Base-by-base conservation (phyloP, 2,113 vertebrate genomes). In the Gadus macrocephalus region DNA sequence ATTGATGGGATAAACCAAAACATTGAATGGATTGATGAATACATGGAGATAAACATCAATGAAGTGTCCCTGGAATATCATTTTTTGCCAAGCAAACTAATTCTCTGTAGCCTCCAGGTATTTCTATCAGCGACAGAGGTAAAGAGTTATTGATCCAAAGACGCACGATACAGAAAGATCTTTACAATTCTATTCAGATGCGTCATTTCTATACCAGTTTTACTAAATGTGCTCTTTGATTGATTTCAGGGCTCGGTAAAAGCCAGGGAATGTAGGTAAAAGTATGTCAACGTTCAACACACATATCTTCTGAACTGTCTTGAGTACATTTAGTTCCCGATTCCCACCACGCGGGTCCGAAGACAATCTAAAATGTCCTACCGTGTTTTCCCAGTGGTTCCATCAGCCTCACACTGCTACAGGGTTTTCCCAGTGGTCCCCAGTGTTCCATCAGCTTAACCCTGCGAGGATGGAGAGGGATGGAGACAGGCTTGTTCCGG, bases 191-290 rank as follows among this genome's bases (percentile, higher is more conserved):
- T 11, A 25, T 16, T 35, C 60, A 28, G 55, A 9, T 58, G 55
- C 3, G 15, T 20, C 20, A 22, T 56, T 35, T 58, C 55, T 53
- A 42, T 19, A 35, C 2, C 5, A 19, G 78, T 58, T 81, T 75
- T 67, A 63, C 75, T 69, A 59, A 58, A 69, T 55, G 53, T 3
- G 28, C 65, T 80, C 77, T 77, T 49, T 70, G 11, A 81, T 79
- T 74, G 53, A 79, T 70, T 53, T 72, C 35, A 62, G 55, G 5
- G n/a, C 12, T 11, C 25, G 31, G 60, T 55, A 55, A 14, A 55
- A 11, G 53, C 55, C 17, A 58, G 55, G 15, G 55, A 58, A 58
- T 58, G 55, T 58, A 16, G 16, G 53, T 15, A 16, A 16, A 55
- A 16, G 53, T 8, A 6, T 55, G 5, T 3, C 12, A 14, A 11